phyloP scores from a whole-genome alignment of 2,797 vertebrate genomes.

The Ceyx erithaca region DNA sequence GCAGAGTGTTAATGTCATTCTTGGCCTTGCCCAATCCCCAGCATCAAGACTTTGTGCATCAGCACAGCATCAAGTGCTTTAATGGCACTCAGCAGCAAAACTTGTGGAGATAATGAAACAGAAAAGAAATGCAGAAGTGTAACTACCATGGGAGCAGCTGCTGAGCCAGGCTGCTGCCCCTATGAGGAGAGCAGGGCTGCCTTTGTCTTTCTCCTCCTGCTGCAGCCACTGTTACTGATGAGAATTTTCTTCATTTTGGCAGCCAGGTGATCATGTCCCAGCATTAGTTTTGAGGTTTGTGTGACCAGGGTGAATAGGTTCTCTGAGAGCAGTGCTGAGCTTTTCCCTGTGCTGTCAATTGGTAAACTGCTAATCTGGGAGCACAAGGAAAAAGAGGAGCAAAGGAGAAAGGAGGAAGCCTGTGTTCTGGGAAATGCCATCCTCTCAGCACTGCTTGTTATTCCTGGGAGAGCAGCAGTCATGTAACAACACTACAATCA shows the following conservation, averaged over 20 bases:
- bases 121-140: neutral
- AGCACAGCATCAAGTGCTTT: neutral
- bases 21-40: neutral
- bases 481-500: neutral
- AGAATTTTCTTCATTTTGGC: neutral
- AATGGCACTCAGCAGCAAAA: neutral
- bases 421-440: neutral
- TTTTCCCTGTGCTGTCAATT: neutral
- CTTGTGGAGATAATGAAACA: neutral
- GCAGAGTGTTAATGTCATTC: neutral
- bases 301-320: neutral
- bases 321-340: neutral
- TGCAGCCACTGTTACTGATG: neutral
- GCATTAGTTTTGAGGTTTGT: neutral
- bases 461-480: neutral
- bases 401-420: neutral
- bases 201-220: neutral
- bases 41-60: too few relatives aligned
- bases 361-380: neutral
- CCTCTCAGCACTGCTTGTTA: neutral
- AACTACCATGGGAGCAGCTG: neutral
- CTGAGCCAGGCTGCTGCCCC: neutral
- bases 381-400: neutral
- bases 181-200: fast-evolving
- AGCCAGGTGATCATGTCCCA: neutral